Conservation (phyloP, 1,140 invertebrate species). For the Achatina immaculata region DNA sequence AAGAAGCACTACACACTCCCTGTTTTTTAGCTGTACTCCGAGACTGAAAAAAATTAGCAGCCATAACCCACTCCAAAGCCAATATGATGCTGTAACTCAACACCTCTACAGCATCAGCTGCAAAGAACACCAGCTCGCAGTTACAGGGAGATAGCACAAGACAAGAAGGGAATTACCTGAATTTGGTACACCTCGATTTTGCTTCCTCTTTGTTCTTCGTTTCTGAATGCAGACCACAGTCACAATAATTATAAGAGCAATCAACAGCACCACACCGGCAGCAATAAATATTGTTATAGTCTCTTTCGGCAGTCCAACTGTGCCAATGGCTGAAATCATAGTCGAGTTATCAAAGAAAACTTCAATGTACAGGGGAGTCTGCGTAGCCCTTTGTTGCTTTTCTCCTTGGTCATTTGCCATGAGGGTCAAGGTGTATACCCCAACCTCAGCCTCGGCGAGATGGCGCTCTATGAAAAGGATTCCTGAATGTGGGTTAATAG, state of each 20-base stretch:
- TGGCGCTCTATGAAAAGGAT: constrained; percentile 77
- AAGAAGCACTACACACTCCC: too few species aligned
- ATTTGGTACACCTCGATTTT: constrained; percentile 18
- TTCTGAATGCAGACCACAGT: constrained; percentile 9
- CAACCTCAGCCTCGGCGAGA: constrained; percentile 79
- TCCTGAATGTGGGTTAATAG: constrained; percentile 86
- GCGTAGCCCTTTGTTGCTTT: constrained; percentile 84
- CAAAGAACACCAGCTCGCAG: too few species aligned
- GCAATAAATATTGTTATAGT: constrained; percentile 27
- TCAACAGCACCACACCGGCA: constrained; percentile 13
- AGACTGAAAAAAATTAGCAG: too few species aligned
- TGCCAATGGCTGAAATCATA: constrained; percentile 59
- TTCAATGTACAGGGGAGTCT: constrained; percentile 79
- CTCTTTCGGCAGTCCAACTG: constrained; percentile 55
- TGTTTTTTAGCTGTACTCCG: too few species aligned
- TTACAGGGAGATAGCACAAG: background rate
- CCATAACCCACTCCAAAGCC: too few species aligned
- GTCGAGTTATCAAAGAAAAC: constrained; percentile 70
- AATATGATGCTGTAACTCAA: too few species aligned
- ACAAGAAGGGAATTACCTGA: background rate
- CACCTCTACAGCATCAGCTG: too few species aligned
- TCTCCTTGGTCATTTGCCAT: constrained; percentile 89
- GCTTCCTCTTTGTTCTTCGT: constrained; percentile 92
- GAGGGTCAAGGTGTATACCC: constrained; percentile 84
- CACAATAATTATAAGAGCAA: constrained; percentile 7